Percentiles rank a stretch among this genome's conserved stretches.
These are phyloP conservation scores for Fratercula arctica DNA, from an alignment of 2,797 vertebrate genomes.

Conservation along the genomic window DNA sequence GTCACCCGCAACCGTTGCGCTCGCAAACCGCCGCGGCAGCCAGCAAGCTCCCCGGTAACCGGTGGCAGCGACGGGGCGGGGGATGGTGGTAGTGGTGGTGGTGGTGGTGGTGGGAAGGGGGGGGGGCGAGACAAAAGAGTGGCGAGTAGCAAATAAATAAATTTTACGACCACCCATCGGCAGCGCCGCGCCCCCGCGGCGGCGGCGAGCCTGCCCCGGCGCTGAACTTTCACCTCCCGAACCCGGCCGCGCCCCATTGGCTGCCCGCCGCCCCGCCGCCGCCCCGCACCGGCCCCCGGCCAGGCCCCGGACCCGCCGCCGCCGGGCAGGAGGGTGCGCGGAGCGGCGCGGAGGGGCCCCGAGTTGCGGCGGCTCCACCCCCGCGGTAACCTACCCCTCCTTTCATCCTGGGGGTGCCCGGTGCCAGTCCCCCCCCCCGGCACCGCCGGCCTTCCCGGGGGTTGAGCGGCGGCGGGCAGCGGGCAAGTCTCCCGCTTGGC, in stretches of 20 bases:
- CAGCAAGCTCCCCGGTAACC: not conserved
- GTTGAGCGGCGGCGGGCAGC: not conserved
- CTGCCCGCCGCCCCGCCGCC: slow-evolving; percentile 8
- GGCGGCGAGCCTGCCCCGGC: slow-evolving; percentile 56
- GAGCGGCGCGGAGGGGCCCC: not conserved
- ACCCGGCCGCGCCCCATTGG: slow-evolving; percentile 66
- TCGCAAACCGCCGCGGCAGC: not conserved
- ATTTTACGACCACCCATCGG: slow-evolving; percentile 75
- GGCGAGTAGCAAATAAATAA: slow-evolving; percentile 66
- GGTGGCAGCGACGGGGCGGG: not conserved
- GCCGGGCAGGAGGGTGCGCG: not conserved
- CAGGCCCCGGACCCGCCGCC: not conserved
- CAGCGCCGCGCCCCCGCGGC: slow-evolving; percentile 59
- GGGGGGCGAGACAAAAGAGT: slow-evolving; percentile 29
- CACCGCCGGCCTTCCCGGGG: not conserved
- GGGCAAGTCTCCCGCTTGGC: not conserved
- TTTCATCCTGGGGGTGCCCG: too few relatives aligned
- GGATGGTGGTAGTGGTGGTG: not conserved
- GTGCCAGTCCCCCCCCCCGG: not conserved
- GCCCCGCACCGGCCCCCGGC: not conserved
- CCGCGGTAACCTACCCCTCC: not conserved
- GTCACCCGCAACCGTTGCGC: not conserved
- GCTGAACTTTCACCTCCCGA: slow-evolving; percentile 82
- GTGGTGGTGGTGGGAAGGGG: not conserved
- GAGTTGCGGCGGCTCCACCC: not conserved